A percentile compares a stretch with the other conserved stretches of the same genome.
Evolutionary conservation across 2,113 vertebrate genomes (phyloP).

Genomic region (Dicrurus megarhynchus): DNA sequence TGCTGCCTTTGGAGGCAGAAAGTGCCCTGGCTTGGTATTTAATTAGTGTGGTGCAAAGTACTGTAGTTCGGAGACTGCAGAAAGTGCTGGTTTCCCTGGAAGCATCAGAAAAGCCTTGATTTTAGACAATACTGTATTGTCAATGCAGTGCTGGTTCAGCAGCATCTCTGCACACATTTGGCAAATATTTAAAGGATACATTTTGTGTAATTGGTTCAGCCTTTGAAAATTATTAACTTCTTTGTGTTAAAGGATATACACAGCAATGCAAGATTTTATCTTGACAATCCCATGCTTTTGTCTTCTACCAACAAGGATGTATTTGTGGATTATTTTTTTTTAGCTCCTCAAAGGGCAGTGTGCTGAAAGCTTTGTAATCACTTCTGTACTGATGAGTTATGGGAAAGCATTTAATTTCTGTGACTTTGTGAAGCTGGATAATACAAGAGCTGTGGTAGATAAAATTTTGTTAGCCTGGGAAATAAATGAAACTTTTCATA

Average conservation of each 20-base stretch:
- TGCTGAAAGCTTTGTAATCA: constrained; percentile 36
- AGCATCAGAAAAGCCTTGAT: constrained; percentile 55
- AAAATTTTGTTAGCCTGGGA: constrained; percentile 17
- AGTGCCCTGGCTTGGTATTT: constrained; percentile 49
- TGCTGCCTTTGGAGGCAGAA: constrained; percentile 43
- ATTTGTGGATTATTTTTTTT: constrained; percentile 23
- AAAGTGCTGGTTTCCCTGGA: constrained; percentile 36
- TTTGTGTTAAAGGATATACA: constrained; percentile 59
- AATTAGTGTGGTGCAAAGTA: constrained; percentile 57
- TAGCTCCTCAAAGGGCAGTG: constrained; percentile 24
- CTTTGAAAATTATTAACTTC: constrained; percentile 59
- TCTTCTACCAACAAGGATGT: constrained; percentile 26
- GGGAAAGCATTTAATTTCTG: constrained; percentile 24
- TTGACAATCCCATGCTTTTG: constrained; percentile 37
- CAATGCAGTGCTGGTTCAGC: constrained; percentile 64
- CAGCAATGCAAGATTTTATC: constrained; percentile 51
- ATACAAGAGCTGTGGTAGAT: not conserved
- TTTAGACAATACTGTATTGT: constrained; percentile 66
- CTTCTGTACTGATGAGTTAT: constrained; percentile 4
- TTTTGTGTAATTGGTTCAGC: constrained; percentile 63
- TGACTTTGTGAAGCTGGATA: not conserved
- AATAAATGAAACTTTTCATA: not conserved
- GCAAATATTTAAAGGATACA: constrained; percentile 67
- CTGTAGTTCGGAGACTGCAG: constrained; percentile 26
- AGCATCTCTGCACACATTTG: constrained; percentile 60